Evolutionary conservation across 2,888 invertebrate genomes (phyloP).

Genomic region (Mythimna ferrago): DNA sequence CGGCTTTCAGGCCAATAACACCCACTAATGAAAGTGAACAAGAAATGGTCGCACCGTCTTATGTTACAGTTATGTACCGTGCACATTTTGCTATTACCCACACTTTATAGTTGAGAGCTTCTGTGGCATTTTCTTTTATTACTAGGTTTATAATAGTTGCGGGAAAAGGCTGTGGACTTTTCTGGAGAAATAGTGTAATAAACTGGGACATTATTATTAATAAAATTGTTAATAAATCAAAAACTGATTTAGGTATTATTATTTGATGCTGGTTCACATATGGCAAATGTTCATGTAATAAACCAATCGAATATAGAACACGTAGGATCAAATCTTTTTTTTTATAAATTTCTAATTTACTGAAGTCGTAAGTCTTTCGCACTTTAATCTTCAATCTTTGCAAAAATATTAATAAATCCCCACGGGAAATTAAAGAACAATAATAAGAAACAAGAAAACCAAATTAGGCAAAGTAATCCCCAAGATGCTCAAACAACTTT

Average conservation of each 20-base stretch:
- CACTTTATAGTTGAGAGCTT: slow-evolving; percentile 34
- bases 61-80: slow-evolving; percentile 61
- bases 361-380: neutral
- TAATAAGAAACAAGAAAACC: slow-evolving; percentile 49
- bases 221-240: neutral
- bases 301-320: neutral
- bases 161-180: slow-evolving; percentile 14
- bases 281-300: neutral
- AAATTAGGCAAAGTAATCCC: slow-evolving; percentile 54
- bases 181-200: neutral
- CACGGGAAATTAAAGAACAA: slow-evolving; percentile 55
- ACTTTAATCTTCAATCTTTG: neutral
- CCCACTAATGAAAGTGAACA: slow-evolving; percentile 79
- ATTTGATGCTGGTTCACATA: neutral
- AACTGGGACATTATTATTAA: slow-evolving; percentile 2
- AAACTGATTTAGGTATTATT: neutral
- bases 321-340: neutral
- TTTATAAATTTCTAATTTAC: neutral
- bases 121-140: slow-evolving; percentile 49
- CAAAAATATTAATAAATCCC: slow-evolving; percentile 15
- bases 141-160: slow-evolving; percentile 28
- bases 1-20: slow-evolving; percentile 71
- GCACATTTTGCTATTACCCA: slow-evolving; percentile 58
- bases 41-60: slow-evolving; percentile 70
- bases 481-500: slow-evolving; percentile 49